These are phyloP conservation scores for Polydesmus complanatus DNA, from an alignment of 2,888 invertebrate species.

Conservation along the genomic window DNA sequence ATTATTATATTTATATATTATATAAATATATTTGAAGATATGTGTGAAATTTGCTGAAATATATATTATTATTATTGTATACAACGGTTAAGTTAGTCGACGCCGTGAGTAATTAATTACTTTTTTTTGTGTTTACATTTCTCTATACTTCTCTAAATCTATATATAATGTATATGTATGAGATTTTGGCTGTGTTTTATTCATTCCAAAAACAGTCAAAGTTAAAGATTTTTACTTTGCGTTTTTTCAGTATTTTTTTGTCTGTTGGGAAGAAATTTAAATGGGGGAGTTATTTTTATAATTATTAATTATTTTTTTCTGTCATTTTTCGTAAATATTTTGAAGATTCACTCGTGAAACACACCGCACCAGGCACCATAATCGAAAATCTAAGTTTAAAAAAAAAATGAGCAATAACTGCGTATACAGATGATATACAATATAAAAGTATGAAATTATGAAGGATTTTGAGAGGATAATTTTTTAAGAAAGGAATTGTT, in stretches of 20 bases:
- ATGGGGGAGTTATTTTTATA: neutral
- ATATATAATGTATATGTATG: neutral
- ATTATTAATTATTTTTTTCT: too few species aligned
- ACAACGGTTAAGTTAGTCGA: too few species aligned
- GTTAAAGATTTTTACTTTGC: neutral
- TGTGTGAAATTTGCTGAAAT: neutral
- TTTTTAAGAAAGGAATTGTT: too few species aligned
- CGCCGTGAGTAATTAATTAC: too few species aligned
- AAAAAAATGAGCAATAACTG: neutral
- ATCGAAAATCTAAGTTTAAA: neutral
- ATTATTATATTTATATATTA: neutral
- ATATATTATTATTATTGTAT: neutral
- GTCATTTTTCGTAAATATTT: too few species aligned
- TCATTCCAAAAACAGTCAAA: neutral
- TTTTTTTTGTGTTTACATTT: neutral
- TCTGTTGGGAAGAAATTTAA: neutral
- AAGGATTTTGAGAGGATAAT: too few species aligned
- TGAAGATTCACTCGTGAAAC: neutral
- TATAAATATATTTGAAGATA: neutral
- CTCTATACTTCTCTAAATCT: too few species aligned
- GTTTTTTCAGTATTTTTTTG: neutral
- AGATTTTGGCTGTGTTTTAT: neutral
- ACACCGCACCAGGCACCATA: neutral
- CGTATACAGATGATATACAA: neutral
- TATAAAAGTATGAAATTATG: too few species aligned